Evolutionary conservation across 1,140 invertebrate species (phyloP).

Genomic region (Tetramorium parvispinum): DNA sequence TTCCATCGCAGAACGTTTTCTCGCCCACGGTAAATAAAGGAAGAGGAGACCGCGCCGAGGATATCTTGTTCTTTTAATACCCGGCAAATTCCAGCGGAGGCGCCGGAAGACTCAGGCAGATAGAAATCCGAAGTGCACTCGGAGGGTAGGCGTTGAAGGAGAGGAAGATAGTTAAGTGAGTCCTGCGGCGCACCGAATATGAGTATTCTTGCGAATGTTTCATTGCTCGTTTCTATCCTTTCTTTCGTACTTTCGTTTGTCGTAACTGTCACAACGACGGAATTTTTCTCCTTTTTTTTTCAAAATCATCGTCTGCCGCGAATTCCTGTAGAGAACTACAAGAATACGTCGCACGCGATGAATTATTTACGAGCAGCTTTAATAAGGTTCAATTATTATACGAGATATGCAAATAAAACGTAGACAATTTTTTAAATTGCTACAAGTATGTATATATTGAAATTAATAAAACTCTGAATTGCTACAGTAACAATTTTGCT

Average conservation of each 20-base stretch:
- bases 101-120: not conserved
- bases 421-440: not conserved
- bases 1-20: constrained; percentile 25
- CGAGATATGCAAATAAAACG: not conserved
- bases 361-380: not conserved
- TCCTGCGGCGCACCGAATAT: constrained; percentile 19
- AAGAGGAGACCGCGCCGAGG: not conserved
- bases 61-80: constrained; percentile 60
- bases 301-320: not conserved
- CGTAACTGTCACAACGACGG: not conserved
- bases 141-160: constrained; percentile 23
- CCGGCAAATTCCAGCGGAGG: constrained; percentile 36
- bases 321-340: constrained; percentile 11
- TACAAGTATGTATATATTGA: not conserved
- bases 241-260: not conserved
- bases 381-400: not conserved
- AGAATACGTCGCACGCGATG: not conserved
- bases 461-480: not conserved
- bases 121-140: constrained; percentile 36
- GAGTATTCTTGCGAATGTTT: constrained; percentile 22
- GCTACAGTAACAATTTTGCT: not conserved
- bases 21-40: constrained; percentile 36
- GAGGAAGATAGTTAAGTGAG: constrained; percentile 43
- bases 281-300: not conserved
- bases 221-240: constrained; percentile 13